Evolutionary conservation across 2,113 vertebrate genomes (phyloP), one percentile per base, ranked within the genome.

Genomic region (Bos indicus): DNA sequence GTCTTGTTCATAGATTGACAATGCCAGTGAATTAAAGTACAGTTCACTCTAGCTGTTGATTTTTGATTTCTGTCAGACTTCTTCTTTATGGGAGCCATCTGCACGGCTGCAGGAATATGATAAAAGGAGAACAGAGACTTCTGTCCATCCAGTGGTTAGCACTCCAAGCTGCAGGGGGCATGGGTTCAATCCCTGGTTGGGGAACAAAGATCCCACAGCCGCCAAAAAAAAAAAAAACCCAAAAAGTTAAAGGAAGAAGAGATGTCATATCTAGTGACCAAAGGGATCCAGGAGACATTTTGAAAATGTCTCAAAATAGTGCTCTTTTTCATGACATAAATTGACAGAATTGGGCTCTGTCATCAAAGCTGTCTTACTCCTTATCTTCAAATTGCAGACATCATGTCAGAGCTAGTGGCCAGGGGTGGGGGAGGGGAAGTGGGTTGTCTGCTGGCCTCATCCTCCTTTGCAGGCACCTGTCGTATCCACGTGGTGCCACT

Each of bases 11-110:
- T 97, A 96, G 97, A 93, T 86, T 92, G 90, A 36, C 9, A 11
- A 1, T 97, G 89, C 40, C 90, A 99, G 99, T 99, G 99, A 99
- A 99, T 10, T 89, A 48, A 95, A 59, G 15, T 51, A 8, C 87
- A 88, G 9, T 56, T 95, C 89, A 52, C 92, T 59, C 26, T 12
- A 21, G 82, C 64, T 88, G 15, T 17, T 88, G 88, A 43, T 19
- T 26, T 91, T 60, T 91, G n/a, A 15, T 93, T 93, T 98, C 52
- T 60, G 1, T 56, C 7, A 2, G 59, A 6, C 82, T 40, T 28
- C 36, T 1, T 83, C 51, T 87, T 43, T 43, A 2, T 5, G 1
- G 89, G 48, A 36, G 19, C 23, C 56, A 4, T 51, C 2, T 36
- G n/a, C 10, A 33, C 25, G 12, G 7, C 71, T 54, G n/a, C 26